Base-by-base conservation (phyloP, 2,113 vertebrate species). In the Alouatta palliata region DNA sequence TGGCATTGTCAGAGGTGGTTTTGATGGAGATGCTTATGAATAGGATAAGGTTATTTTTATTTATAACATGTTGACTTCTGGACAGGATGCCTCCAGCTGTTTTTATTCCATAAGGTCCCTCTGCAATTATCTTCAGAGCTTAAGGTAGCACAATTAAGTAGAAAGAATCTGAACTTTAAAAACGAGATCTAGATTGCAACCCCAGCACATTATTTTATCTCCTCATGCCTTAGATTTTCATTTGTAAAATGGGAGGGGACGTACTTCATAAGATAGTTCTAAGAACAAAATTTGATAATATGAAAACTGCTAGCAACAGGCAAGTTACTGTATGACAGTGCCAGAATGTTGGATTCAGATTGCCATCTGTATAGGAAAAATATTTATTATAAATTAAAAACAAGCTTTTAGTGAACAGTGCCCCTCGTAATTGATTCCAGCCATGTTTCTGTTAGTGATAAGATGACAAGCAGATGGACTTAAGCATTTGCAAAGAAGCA, bases 311-410 rank as follows among this genome's bases (percentile, higher is more conserved):
- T 90, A 73, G 47, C 84, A 52, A 75, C 37, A 75, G 64, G 14
- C 35, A 68, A 94, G 30, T 83, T 83, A 64, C 52, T 68, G 30
- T 56, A 52, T 52, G 32, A 90, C 30, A 87, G 88, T 49, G 45
- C 32, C 49, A 77, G 40, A 23, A 66, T 90, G 58, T 23, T 90
- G 58, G 30, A 37, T 37, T 70, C 70, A n/a, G 54, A 40, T 45
- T 87, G 45, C 52, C 43, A 68, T 40, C 30, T 84, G 66, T 27
- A 91, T 27, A 79, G n/a, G 12, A 77, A 52, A 90, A 93, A 71
- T 40, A 92, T 30, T 90, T 91, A 71, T 37, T 68, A 82, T 75
- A 93, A 77, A 86, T 85, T 81, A 92, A 94, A 14, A 83, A 47
- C 6, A 32, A 87, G 75, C 19, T 83, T 93, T 81, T 37, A 81